A percentile compares a stretch with the other conserved stretches of the same genome.
phyloP scores from a whole-genome alignment of 2,113 vertebrate species.

The Cygnus buccinator region DNA sequence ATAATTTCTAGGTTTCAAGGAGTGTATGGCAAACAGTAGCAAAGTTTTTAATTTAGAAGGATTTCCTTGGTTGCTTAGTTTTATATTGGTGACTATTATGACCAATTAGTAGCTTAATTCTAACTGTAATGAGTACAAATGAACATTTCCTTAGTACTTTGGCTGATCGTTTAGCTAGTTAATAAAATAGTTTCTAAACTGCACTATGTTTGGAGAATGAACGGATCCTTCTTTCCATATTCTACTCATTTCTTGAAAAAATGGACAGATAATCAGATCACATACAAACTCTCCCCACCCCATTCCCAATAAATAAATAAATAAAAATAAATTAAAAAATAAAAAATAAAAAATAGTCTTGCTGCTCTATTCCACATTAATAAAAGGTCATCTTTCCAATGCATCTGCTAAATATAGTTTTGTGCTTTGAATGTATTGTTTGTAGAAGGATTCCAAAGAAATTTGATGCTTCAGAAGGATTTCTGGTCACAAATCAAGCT shows the following conservation, averaged over 20 bases:
- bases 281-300: not conserved
- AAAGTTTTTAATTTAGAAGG: not conserved
- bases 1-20: not conserved
- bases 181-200: not conserved
- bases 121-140: not conserved
- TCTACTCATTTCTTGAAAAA: not conserved
- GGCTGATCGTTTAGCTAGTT: not conserved
- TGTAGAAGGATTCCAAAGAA: not conserved
- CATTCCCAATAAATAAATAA: not conserved
- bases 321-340: not conserved
- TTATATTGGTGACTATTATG: not conserved
- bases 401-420: not conserved
- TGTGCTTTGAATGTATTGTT: not conserved
- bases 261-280: not conserved
- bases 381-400: not conserved
- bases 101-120: not conserved
- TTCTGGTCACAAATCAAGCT: not conserved
- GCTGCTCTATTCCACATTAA: not conserved
- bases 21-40: not conserved
- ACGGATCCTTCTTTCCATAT: not conserved
- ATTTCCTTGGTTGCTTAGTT: not conserved
- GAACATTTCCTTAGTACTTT: not conserved
- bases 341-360: not conserved
- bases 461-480: not conserved
- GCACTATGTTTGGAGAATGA: not conserved